phyloP scores from a whole-genome alignment of 2,888 invertebrate species.

The Penaeus monodon region DNA sequence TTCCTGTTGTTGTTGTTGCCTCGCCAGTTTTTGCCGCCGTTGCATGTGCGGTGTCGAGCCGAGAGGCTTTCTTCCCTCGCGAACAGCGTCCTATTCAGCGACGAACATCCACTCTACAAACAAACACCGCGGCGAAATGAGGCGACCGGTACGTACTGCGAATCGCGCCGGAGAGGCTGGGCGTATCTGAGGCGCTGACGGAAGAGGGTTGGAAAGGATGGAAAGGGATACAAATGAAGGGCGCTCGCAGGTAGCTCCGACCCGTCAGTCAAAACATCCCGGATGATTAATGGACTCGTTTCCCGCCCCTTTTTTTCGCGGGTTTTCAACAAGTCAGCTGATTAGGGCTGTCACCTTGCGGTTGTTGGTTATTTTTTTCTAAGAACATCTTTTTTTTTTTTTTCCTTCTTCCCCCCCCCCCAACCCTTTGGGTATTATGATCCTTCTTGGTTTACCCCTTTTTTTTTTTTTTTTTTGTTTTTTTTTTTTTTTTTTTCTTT shows the following conservation, averaged over 20 bases:
- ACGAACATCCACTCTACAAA: too few relatives aligned
- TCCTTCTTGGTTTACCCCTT: neutral
- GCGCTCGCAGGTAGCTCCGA: conserved; percentile 9
- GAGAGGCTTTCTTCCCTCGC: too few relatives aligned
- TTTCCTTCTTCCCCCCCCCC: neutral
- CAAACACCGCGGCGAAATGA: too few relatives aligned
- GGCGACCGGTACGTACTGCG: too few relatives aligned
- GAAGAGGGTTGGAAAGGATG: neutral
- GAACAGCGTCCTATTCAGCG: too few relatives aligned
- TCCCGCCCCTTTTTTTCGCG: neutral
- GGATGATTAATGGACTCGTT: conserved; percentile 8
- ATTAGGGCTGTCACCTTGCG: conserved; percentile 18
- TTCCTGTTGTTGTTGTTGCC: too few relatives aligned
- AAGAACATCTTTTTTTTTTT: neutral
- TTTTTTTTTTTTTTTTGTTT: neutral
- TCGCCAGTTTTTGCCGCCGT: too few relatives aligned
- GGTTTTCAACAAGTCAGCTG: conserved; percentile 15
- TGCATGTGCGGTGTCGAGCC: too few relatives aligned
- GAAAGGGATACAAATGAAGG: neutral
- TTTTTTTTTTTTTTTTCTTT: neutral
- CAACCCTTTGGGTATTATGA: neutral
- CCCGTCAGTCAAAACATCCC: conserved; percentile 15
- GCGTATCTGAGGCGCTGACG: neutral
- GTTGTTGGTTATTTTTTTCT: neutral
- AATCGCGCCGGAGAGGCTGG: neutral